Evolutionary conservation across 2,797 vertebrate genomes (phyloP).

Genomic region (Lophotriccus pileatus): DNA sequence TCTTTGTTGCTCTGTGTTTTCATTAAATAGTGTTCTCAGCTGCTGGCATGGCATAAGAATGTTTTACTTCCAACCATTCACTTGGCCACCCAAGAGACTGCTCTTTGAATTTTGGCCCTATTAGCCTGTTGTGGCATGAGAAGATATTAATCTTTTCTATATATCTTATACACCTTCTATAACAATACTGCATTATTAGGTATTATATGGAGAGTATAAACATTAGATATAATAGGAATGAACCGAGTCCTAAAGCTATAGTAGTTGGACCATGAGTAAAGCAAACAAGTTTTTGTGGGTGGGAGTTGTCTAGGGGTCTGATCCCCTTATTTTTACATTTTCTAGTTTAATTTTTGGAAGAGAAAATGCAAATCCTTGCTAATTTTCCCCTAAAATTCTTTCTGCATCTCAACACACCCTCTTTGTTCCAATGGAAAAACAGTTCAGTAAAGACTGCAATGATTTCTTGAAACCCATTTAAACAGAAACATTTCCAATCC

Average conservation of each 20-base stretch:
- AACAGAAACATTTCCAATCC: neutral
- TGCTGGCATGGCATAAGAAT: neutral
- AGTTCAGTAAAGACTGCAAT: neutral
- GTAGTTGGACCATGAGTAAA: neutral
- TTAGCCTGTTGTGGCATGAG: neutral
- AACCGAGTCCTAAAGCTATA: neutral
- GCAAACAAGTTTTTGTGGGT: neutral
- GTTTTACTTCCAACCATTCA: neutral
- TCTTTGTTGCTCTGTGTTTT: neutral
- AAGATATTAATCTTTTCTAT: neutral
- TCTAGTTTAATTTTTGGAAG: neutral
- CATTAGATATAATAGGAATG: neutral
- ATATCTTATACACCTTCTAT: neutral
- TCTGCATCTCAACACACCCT: neutral
- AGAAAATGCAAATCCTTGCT: neutral
- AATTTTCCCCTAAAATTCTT: neutral
- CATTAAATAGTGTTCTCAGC: neutral
- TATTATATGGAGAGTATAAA: neutral
- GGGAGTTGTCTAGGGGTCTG: neutral
- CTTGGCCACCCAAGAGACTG: neutral
- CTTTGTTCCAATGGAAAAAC: neutral
- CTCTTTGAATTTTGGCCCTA: neutral
- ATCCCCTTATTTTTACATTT: neutral
- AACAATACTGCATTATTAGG: neutral
- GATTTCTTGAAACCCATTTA: neutral